phyloP scores from a whole-genome alignment of 2,797 vertebrate genomes.

The Miichthys miiuy region DNA sequence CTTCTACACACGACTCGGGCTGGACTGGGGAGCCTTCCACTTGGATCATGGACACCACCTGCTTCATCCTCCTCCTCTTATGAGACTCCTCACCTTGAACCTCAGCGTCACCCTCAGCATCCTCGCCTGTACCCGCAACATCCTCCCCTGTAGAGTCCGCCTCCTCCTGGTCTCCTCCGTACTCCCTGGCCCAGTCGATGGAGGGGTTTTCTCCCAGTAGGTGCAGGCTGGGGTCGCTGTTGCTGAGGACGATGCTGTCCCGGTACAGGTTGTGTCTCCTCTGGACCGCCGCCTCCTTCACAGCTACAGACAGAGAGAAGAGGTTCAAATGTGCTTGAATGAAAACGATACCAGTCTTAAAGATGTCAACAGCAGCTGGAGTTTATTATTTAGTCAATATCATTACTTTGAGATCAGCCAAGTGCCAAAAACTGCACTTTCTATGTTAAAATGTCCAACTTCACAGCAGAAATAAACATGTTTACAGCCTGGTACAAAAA shows the following conservation, averaged over 20 bases:
- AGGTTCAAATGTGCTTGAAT: background rate
- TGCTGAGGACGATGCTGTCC: constrained; percentile 95
- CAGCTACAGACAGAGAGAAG: constrained; percentile 81
- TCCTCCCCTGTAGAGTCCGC: constrained; percentile 13
- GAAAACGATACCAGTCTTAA: too few species aligned
- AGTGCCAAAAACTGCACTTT: too few species aligned
- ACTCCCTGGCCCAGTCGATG: constrained; percentile 91
- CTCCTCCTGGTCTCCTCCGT: constrained; percentile 62
- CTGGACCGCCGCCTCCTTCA: constrained; percentile 96
- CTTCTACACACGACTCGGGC: constrained; percentile 78
- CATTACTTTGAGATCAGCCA: too few species aligned
- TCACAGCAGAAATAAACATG: too few species aligned
- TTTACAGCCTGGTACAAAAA: too few species aligned
- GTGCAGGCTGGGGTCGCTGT: constrained; percentile 94
- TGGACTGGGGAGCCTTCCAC: constrained; percentile 67
- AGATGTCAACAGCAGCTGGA: too few species aligned
- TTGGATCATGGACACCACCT: constrained; percentile 95
- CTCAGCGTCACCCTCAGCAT: background rate
- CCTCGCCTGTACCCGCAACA: background rate
- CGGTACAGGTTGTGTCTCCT: constrained; percentile 95
- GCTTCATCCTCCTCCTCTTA: constrained; percentile 89
- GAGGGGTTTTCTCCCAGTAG: constrained; percentile 88
- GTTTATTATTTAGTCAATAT: too few species aligned
- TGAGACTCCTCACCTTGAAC: constrained; percentile 44
- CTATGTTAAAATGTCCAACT: too few species aligned